Conservation (phyloP, 2,888 invertebrate genomes). For the Pseudococcus viburni region DNA sequence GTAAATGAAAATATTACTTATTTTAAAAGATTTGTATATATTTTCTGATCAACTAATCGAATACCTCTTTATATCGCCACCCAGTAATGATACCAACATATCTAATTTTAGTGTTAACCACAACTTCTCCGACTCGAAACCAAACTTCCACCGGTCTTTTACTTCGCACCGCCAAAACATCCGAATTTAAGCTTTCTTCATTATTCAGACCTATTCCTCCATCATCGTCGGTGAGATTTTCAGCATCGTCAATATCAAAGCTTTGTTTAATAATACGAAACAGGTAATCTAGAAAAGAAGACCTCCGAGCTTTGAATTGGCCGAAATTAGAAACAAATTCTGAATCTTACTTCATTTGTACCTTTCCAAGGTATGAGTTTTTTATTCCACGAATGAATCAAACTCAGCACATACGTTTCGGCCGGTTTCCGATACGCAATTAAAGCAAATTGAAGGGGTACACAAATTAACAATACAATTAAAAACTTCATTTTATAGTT, state of each 20-base stretch:
- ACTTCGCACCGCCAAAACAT: background rate
- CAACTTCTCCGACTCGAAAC: background rate
- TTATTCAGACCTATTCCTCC: background rate
- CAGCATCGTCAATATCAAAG: background rate
- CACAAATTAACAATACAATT: conserved; percentile 40
- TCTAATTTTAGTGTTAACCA: background rate
- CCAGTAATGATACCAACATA: conserved; percentile 10
- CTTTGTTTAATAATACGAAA: background rate
- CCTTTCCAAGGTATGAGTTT: conserved; percentile 3
- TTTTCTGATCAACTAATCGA: background rate
- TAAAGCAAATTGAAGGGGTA: conserved; percentile 25
- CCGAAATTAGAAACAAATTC: background rate
- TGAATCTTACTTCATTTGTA: background rate
- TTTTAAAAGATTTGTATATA: background rate
- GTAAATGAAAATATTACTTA: background rate
- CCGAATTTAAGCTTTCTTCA: background rate
- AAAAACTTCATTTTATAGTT: conserved; percentile 24
- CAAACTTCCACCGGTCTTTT: background rate
- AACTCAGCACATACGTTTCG: conserved; percentile 13
- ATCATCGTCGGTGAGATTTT: background rate
- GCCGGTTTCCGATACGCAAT: conserved; percentile 2
- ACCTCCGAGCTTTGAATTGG: background rate
- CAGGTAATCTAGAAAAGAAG: background rate
- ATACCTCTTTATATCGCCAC: background rate
- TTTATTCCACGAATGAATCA: conserved; percentile 38